Percentiles rank a stretch among this genome's conserved stretches.
These are phyloP conservation scores for Triplophysa rosa DNA, from an alignment of 2,113 vertebrate genomes.

Conservation along the genomic window DNA sequence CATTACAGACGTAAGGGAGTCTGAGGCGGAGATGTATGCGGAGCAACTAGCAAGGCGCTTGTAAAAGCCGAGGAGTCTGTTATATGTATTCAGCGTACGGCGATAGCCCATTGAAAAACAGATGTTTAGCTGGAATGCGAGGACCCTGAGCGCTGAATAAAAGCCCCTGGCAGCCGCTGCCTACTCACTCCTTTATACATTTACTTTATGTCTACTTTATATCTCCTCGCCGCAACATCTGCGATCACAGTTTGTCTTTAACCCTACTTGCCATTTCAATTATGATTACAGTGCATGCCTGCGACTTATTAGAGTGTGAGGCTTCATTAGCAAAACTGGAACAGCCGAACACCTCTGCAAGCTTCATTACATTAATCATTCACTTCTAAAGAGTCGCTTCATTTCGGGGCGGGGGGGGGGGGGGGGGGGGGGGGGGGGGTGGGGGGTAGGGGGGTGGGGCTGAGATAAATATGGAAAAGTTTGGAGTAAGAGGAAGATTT, in stretches of 20 bases:
- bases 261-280: slow-evolving; percentile 42
- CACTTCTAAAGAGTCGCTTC: slow-evolving; percentile 41
- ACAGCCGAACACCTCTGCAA: slow-evolving; percentile 43
- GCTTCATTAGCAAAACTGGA: slow-evolving; percentile 46
- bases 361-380: slow-evolving; percentile 44
- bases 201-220: neutral
- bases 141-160: slow-evolving; percentile 45
- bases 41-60: slow-evolving; percentile 47
- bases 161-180: slow-evolving; percentile 30
- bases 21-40: slow-evolving; percentile 6
- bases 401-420: slow-evolving; percentile 14
- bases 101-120: slow-evolving; percentile 55
- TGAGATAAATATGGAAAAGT: neutral
- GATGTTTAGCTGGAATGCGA: slow-evolving; percentile 51
- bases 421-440: neutral
- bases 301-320: slow-evolving; percentile 37
- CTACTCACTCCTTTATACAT: slow-evolving; percentile 2
- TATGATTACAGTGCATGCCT: slow-evolving; percentile 42
- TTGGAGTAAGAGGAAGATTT: slow-evolving; percentile 17
- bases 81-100: slow-evolving; percentile 53
- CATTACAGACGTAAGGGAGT: slow-evolving; percentile 56
- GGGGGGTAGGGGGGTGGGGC: neutral
- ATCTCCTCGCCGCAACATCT: slow-evolving; percentile 15
- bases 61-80: slow-evolving; percentile 56
- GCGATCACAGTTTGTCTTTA: slow-evolving; percentile 44